Evolutionary conservation across 2,888 invertebrate species (phyloP), one percentile per base, ranked within the genome.

Genomic region (Thalpophila matura): DNA sequence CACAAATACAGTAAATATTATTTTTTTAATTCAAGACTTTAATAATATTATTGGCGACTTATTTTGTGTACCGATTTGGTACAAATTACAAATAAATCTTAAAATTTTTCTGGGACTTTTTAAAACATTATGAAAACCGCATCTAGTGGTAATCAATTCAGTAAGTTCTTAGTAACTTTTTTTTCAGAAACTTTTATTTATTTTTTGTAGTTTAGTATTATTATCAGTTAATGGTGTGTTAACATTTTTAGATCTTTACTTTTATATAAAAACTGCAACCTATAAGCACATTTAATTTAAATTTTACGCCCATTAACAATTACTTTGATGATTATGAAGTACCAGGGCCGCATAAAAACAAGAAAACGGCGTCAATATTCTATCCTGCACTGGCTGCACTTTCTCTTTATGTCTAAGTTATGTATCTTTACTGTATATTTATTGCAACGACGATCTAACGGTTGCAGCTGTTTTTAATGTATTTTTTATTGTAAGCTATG

Each of bases 401-500:
- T 67, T 67, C 67, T 49, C 56, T 55, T 29, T 1, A 20, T 37
- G 7, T 22, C 10, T 35, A 37, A 49, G 18, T 64, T 71, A 54
- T 46, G 12, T 47, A 72, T 55, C 27, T 49, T 65, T 49, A 18
- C 55, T 33, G 37, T 24, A 5, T 54, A 55, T 54, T 49, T 67
- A 67, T 67, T 38, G 49, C 73, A 49, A 38, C 56, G 31, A 45
- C 31, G 65, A 46, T 65, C 31, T 65, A 67, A 65, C 57, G 47
- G 43, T 40, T 46, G 53, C 46, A 72, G 40, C 46, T 54, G 53
- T 65, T 54, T 46, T 58, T 18, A 31, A 64, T 38, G 45, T 27
- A 40, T 69, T 64, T 66, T 37, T 62, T 29, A 62, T 67, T 4
- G 68, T 14, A n/a, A n/a, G n/a, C 37, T 35, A 43, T 26, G 70